Evolutionary conservation across 2,797 vertebrate genomes (phyloP), one percentile per base, ranked within the genome.

Genomic region (Tokudaia muenninki): DNA sequence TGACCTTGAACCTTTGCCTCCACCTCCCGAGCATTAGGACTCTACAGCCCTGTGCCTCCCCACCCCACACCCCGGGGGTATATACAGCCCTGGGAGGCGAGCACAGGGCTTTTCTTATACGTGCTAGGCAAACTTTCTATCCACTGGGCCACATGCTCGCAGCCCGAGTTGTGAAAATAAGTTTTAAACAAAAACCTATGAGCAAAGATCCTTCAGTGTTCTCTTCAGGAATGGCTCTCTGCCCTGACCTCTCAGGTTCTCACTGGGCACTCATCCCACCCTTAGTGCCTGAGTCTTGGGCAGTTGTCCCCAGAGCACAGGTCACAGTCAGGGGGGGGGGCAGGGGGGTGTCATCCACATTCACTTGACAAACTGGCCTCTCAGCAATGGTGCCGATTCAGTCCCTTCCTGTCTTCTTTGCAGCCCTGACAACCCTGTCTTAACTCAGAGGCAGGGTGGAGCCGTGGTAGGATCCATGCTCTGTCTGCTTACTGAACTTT

Each of bases 221-320:
- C 24, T 31, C 31, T 41, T 47, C 1, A 37, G 47, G 19, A 41
- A 8, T 34, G 55, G 1, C 21, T 72, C 14, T 26, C 82, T 12
- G 0, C 34, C 67, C 77, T n/a, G 4, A 31, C 12, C 70, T 57
- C 57, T 91, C 22, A 0, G 22, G 50, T 44, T 61, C 57, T n/a
- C 11, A 0, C 31, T 21, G 3, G 24, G 0, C 83, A 47, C 7
- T 6, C 44, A 34, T 1, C 29, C 50, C 55, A 1, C 8, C 13
- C 17, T 3, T 19, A 22, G 14, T 26, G 9, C 16, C 17, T 2
- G 11, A 3, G 1, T 72, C 65, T 26, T 31, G 47, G 10, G 21
- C 21, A n/a, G 5, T 57, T 63, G 47, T 21, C 31, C 37, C 24
- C 6, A 2, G 13, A 11, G 47, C n/a, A 2, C 19, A 34, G 3